Evolutionary conservation across 2,797 vertebrate genomes (phyloP).

Genomic region (Harpagifer antarcticus): DNA sequence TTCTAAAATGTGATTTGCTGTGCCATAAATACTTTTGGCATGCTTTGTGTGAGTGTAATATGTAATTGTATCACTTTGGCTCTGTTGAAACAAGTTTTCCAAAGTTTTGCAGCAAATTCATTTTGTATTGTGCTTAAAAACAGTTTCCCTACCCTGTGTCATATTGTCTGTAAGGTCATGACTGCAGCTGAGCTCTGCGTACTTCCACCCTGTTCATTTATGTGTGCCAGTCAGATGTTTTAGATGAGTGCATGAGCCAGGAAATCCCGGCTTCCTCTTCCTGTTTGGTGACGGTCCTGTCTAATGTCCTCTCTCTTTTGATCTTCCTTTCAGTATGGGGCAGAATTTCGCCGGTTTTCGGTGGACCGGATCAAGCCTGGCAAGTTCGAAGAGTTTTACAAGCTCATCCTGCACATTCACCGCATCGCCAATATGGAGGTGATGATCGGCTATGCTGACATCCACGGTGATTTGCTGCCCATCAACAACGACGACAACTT

Average conservation of each 20-base stretch:
- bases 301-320: conserved; percentile 9
- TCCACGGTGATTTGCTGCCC: conserved; percentile 96
- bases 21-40: neutral
- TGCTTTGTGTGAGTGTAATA: neutral
- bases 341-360: conserved; percentile 97
- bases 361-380: conserved; percentile 94
- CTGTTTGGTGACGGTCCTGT: conserved; percentile 38
- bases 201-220: conserved; percentile 30
- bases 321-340: conserved; percentile 89
- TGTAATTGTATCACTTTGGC: neutral
- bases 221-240: conserved; percentile 30
- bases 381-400: conserved; percentile 98
- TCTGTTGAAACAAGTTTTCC: conserved; percentile 15
- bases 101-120: neutral
- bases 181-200: neutral
- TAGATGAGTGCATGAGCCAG: conserved; percentile 17
- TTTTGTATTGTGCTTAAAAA: neutral
- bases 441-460: conserved; percentile 96
- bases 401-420: conserved; percentile 95
- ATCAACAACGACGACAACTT: conserved; percentile 99
- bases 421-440: conserved; percentile 94
- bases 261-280: conserved; percentile 48
- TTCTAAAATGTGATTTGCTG: neutral
- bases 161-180: conserved; percentile 24
- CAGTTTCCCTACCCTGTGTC: neutral